Evolutionary conservation across 2,888 invertebrate species (phyloP).

Genomic region (Hedya salicella): DNA sequence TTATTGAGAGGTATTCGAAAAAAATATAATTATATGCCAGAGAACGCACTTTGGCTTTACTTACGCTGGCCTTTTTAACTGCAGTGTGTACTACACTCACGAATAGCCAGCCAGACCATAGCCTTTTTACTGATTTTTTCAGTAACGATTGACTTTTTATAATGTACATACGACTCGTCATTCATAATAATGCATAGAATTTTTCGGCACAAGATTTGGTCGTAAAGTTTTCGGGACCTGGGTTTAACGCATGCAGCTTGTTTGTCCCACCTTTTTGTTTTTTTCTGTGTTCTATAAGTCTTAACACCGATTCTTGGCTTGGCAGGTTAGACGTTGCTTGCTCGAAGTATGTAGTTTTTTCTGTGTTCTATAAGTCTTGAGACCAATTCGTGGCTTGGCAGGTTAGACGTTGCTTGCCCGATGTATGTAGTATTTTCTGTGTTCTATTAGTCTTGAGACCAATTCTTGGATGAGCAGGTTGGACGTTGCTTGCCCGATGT

Average conservation of each 20-base stretch:
- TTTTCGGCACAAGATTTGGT: slow-evolving; percentile 7
- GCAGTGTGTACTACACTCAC: too few species aligned
- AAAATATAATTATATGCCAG: too few species aligned
- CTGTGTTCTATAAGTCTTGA: slow-evolving; percentile 13
- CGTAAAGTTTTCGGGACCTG: background rate
- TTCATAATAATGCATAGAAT: background rate
- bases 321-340: background rate
- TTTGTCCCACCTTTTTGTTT: slow-evolving; percentile 1
- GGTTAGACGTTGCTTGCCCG: too few species aligned
- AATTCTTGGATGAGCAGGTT: background rate
- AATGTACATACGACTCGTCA: too few species aligned
- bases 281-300: slow-evolving; percentile 14
- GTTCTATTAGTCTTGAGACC: slow-evolving; percentile 6
- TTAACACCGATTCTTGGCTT: slow-evolving; percentile 4
- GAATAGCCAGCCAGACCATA: too few species aligned
- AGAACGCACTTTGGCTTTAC: too few species aligned
- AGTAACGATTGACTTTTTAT: too few species aligned
- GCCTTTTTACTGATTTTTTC: too few species aligned
- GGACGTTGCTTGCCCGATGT: too few species aligned
- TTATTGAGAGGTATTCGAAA: too few species aligned
- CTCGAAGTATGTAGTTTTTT: too few species aligned
- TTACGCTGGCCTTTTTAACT: too few species aligned
- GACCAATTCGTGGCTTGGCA: slow-evolving; percentile 1
- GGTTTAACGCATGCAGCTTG: slow-evolving; percentile 8
- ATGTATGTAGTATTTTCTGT: background rate